These are phyloP conservation scores for Pocillopora meandrina DNA, from an alignment of 92 coral and sea anemone genomes.

Conservation along the genomic window DNA sequence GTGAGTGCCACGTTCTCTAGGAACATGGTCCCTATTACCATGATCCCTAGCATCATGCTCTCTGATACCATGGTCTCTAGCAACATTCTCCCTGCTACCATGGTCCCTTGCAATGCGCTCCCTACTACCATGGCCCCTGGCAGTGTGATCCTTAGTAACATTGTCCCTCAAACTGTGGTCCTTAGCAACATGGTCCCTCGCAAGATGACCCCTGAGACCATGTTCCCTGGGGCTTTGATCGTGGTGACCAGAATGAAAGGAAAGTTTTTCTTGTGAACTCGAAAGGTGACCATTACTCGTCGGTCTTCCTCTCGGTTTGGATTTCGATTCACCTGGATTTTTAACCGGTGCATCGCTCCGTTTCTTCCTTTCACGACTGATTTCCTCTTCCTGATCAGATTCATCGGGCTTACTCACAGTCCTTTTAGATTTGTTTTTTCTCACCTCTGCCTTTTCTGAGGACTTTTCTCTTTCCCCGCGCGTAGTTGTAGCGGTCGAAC, in stretches of 20 bases:
- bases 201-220: neutral
- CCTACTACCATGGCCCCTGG: too few species aligned
- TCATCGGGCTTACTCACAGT: constrained; percentile 68
- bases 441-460: constrained; percentile 14
- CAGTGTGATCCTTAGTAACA: too few species aligned
- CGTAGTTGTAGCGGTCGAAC: neutral
- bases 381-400: constrained; percentile 61
- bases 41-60: too few species aligned
- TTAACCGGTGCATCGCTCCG: constrained; percentile 3
- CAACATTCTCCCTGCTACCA: too few species aligned
- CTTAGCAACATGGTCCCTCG: too few species aligned
- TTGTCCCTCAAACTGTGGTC: too few species aligned
- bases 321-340: neutral
- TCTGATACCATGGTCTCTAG: too few species aligned
- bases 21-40: constrained; percentile 1
- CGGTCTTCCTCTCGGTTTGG: constrained; percentile 29
- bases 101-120: too few species aligned
- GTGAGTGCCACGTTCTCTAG: constrained; percentile 24
- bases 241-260: constrained; percentile 36
- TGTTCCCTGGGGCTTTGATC: constrained; percentile 47
- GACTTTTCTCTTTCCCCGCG: constrained; percentile 11
- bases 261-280: constrained; percentile 37
- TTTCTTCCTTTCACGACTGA: constrained; percentile 16
- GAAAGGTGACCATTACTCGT: constrained; percentile 37
- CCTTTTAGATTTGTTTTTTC: constrained; percentile 32